These are phyloP conservation scores for Poecilobothrus nobilitatus DNA, from an alignment of 2,888 invertebrate species.

Conservation along the genomic window DNA sequence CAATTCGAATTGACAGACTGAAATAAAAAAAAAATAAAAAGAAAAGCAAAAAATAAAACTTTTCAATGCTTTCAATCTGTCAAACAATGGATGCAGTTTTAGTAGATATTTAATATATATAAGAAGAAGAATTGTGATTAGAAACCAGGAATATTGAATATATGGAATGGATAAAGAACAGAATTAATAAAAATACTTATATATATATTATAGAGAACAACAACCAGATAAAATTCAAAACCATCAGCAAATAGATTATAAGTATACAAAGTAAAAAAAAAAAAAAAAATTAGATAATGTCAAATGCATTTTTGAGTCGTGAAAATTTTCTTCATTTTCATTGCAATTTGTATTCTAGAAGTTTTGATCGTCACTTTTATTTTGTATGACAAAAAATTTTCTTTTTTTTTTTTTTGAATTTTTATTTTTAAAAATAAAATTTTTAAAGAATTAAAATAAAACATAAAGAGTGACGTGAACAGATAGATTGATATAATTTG, in stretches of 20 bases:
- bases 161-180: no score
- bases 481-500: no score
- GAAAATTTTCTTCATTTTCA: not conserved
- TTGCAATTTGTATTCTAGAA: no score
- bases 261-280: not conserved
- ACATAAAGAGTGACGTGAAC: no score
- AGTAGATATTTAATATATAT: not conserved
- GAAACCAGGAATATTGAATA: no score
- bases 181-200: no score
- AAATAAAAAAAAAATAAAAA: not conserved
- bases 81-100: not conserved
- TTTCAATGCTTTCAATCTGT: slow-evolving; percentile 6
- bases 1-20: not conserved
- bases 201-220: no score
- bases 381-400: not conserved
- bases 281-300: not conserved
- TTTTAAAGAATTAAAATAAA: not conserved
- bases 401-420: no score
- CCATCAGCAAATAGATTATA: not conserved
- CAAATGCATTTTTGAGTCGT: not conserved
- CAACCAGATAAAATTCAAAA: no score
- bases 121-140: not conserved
- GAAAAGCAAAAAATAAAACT: not conserved
- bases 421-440: not conserved
- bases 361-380: not conserved